Percentiles rank a stretch among this genome's conserved stretches.
Conservation (phyloP, 2,797 vertebrate genomes). For the Orestias chungarensis region DNA sequence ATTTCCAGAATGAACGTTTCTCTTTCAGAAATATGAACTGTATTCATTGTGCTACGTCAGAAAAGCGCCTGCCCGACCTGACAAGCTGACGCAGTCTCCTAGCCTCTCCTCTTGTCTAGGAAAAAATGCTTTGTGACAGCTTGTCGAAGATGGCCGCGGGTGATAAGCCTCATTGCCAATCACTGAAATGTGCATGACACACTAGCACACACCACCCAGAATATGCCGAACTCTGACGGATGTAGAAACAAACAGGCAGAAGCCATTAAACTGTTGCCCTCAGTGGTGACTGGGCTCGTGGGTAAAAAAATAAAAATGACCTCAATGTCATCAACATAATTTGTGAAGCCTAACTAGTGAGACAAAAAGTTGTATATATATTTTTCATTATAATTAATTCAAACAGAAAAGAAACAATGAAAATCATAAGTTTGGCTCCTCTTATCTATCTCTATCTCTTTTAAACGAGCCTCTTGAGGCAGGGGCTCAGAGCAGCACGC, state of each 20-base stretch:
- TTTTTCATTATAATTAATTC: background rate
- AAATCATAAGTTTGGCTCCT: too few species aligned
- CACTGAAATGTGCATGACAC: background rate
- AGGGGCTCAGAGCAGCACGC: background rate
- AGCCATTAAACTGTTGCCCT: background rate
- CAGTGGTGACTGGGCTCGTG: background rate
- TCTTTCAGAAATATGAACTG: background rate
- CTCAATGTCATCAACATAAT: background rate
- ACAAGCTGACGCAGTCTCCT: slow-evolving; percentile 29
- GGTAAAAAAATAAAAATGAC: background rate
- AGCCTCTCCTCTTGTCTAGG: background rate
- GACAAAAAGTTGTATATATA: background rate
- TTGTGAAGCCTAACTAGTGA: background rate
- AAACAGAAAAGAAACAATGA: too few species aligned
- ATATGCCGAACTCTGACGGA: background rate
- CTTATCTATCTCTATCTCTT: background rate
- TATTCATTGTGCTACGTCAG: background rate
- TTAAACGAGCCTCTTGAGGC: background rate
- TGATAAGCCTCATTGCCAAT: slow-evolving; percentile 1
- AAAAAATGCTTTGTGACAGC: slow-evolving; percentile 28
- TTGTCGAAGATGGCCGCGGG: slow-evolving; percentile 7
- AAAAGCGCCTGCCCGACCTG: slow-evolving; percentile 4
- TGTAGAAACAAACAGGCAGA: too few species aligned
- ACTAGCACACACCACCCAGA: slow-evolving; percentile 7
- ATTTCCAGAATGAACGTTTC: background rate